A percentile compares a stretch with the other conserved stretches of the same genome.
These are phyloP conservation scores for Oligia strigilis DNA, from an alignment of 2,888 invertebrate species.

Conservation along the genomic window DNA sequence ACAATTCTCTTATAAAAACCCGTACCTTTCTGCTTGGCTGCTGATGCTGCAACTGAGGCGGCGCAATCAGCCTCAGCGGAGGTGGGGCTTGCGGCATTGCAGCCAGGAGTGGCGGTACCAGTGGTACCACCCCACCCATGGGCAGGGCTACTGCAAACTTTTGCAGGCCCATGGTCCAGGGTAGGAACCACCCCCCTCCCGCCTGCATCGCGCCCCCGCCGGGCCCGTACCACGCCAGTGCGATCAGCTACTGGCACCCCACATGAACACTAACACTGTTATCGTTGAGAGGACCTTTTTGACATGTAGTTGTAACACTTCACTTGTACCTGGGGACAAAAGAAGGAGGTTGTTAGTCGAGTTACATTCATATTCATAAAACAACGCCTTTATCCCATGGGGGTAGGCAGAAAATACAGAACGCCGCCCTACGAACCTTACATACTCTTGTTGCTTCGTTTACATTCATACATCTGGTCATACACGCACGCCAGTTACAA, in stretches of 20 bases:
- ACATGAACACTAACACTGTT: constrained; percentile 80
- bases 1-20: constrained; percentile 27
- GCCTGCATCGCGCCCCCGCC: constrained; percentile 87
- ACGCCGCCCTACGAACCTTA: background rate
- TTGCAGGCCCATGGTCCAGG: constrained; percentile 88
- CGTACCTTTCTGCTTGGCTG: constrained; percentile 84
- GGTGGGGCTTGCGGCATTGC: constrained; percentile 85
- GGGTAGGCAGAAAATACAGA: background rate
- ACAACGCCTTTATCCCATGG: background rate
- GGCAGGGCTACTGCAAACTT: constrained; percentile 89
- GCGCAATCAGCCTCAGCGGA: constrained; percentile 85
- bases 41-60: constrained; percentile 83
- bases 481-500: background rate
- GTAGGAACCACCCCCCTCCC: constrained; percentile 87
- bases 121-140: constrained; percentile 87
- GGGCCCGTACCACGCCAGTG: constrained; percentile 89
- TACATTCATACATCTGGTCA: background rate
- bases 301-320: constrained; percentile 73
- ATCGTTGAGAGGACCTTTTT: constrained; percentile 65
- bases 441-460: background rate
- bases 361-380: background rate
- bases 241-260: constrained; percentile 80
- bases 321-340: constrained; percentile 85
- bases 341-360: constrained; percentile 51
- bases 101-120: constrained; percentile 85